Conservation (phyloP, 2,113 vertebrate genomes). For the Embiotoca jacksoni region DNA sequence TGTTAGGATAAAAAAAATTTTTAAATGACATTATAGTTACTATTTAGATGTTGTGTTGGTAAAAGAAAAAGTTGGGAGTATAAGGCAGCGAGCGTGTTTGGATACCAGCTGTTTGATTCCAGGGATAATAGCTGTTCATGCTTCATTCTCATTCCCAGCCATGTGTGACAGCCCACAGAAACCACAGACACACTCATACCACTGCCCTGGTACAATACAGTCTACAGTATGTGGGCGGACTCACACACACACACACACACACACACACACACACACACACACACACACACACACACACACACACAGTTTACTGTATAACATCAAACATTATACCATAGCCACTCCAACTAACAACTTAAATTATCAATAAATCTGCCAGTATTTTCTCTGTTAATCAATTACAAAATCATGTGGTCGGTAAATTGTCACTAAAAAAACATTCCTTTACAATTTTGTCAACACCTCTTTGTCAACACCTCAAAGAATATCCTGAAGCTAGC, state of each 20-base stretch:
- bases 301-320: background rate
- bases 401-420: too few species aligned
- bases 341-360: too few species aligned
- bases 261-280: background rate
- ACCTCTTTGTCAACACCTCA: too few species aligned
- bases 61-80: conserved; percentile 17
- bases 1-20: background rate
- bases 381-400: too few species aligned
- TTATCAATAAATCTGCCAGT: too few species aligned
- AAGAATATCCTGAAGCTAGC: too few species aligned
- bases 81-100: background rate
- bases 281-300: background rate
- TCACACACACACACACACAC: background rate
- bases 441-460: too few species aligned
- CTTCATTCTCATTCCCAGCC: conserved; percentile 59
- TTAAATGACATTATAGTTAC: background rate
- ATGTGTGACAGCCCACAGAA: conserved; percentile 44
- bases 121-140: conserved; percentile 62
- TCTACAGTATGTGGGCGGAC: background rate
- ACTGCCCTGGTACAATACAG: background rate
- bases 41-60: background rate
- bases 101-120: conserved; percentile 31
- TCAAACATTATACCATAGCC: too few species aligned
- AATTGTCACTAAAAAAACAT: too few species aligned
- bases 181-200: conserved; percentile 8